These are phyloP conservation scores for Drosophila pseudoananassae DNA, from an alignment of 1,140 invertebrate genomes.

Conservation along the genomic window DNA sequence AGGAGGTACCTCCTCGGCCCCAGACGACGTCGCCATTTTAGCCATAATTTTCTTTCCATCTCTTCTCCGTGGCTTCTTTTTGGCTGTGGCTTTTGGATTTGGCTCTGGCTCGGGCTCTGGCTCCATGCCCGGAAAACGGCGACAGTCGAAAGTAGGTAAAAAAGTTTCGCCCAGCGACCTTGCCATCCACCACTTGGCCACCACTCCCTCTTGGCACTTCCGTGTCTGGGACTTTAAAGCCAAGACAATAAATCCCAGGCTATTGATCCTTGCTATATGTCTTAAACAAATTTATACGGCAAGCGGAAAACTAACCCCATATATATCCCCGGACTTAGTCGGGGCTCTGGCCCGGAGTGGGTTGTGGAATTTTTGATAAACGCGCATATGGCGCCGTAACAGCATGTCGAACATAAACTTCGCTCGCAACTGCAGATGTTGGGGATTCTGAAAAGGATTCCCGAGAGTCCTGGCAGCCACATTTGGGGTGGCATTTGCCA, in stretches of 20 bases:
- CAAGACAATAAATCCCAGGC: conserved; percentile 73
- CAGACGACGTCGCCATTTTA: conserved; percentile 74
- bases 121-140: conserved; percentile 59
- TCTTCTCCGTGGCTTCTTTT: conserved; percentile 5
- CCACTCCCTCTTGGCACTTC: conserved; percentile 35
- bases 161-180: conserved; percentile 68
- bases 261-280: conserved; percentile 79
- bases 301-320: conserved; percentile 69
- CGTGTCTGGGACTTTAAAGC: conserved; percentile 65
- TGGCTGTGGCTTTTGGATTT: conserved; percentile 6
- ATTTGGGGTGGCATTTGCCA: conserved; percentile 39
- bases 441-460: conserved; percentile 2
- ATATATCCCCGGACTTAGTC: conserved; percentile 51
- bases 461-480: background rate
- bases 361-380: conserved; percentile 59
- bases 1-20: conserved; percentile 52
- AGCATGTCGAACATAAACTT: conserved; percentile 81
- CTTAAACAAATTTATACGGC: conserved; percentile 82
- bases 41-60: conserved; percentile 60
- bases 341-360: background rate
- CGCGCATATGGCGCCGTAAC: conserved; percentile 75
- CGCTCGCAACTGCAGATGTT: conserved; percentile 59
- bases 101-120: conserved; percentile 34
- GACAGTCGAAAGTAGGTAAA: conserved; percentile 74
- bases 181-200: conserved; percentile 30